These are phyloP conservation scores for Zosterops hypoxanthus DNA, from an alignment of 2,113 vertebrate genomes.

Conservation along the genomic window DNA sequence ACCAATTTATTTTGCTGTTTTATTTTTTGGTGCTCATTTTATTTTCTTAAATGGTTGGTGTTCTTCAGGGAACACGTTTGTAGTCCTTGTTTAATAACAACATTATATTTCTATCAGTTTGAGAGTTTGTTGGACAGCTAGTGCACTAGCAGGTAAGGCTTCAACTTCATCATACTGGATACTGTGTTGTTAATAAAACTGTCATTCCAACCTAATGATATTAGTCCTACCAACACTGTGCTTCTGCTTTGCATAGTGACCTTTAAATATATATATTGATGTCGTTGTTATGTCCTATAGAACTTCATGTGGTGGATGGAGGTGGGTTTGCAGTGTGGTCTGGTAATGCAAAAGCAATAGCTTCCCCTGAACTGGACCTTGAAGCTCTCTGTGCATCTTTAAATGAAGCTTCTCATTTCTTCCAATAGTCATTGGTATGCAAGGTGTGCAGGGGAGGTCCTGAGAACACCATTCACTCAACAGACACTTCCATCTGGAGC, in stretches of 20 bases:
- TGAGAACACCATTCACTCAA: neutral
- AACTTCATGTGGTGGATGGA: neutral
- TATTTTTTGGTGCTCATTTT: neutral
- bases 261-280: neutral
- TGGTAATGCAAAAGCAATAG: neutral
- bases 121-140: neutral
- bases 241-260: neutral
- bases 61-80: neutral
- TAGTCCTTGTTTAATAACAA: neutral
- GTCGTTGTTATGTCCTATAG: neutral
- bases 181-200: neutral
- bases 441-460: neutral
- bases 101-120: neutral
- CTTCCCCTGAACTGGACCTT: neutral
- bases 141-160: neutral
- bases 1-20: neutral
- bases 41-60: neutral
- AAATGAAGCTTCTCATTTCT: neutral
- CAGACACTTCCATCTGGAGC: rapidly evolving
- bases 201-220: neutral
- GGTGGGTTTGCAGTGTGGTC: neutral
- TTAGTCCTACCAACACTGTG: neutral
- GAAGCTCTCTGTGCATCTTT: neutral
- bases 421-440: neutral
- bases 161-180: neutral